Evolutionary conservation across 2,888 invertebrate genomes (phyloP), one percentile per base, ranked within the genome.

Genomic region (Pollenia angustigena): DNA sequence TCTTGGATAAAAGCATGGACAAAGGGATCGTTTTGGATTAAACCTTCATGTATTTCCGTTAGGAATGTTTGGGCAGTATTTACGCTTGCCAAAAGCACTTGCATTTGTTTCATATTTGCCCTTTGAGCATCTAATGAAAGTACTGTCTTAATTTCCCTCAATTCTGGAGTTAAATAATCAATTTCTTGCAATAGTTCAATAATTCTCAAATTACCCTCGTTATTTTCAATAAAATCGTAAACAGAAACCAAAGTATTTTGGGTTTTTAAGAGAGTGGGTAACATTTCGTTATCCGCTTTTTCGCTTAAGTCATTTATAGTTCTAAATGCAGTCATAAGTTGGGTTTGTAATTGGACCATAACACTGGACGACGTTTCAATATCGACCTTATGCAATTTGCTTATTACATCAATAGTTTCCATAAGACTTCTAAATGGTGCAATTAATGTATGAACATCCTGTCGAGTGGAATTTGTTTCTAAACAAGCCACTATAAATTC

Each of bases 171-270:
- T 54, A 93, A 88, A 58, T 89, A 88, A 86, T 93, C 92, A 4
- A 93, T 89, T 88, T 93, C 92, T 68, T 93, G 92, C 3, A 93
- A 79, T 0, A 93, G 87, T 83, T 93, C 93, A 58, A 92, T 92
- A 7, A 92, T 88, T n/a, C 93, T 88, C 52, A 92, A 85, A 4
- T 89, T 87, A 11, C 85, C 90, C 18, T 92, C 92, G 58, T 90
- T 92, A 6, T 90, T 90, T 81, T 93, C 93, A 32, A 92, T 92
- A 62, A 92, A 92, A 82, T 92, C 93, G 60, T 90, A 91, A 4
- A 92, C 90, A 0, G 91, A 88, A 2, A 92, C 90, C 4, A 93
- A 74, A 18, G 88, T 90, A 74, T 88, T 91, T 85, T 92, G 92
- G 0, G 89, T 89, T 8, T 91, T 83, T 14, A 91, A 91, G 75